Base-by-base conservation (phyloP, 2,888 invertebrate species). In the Eupithecia exiguata region DNA sequence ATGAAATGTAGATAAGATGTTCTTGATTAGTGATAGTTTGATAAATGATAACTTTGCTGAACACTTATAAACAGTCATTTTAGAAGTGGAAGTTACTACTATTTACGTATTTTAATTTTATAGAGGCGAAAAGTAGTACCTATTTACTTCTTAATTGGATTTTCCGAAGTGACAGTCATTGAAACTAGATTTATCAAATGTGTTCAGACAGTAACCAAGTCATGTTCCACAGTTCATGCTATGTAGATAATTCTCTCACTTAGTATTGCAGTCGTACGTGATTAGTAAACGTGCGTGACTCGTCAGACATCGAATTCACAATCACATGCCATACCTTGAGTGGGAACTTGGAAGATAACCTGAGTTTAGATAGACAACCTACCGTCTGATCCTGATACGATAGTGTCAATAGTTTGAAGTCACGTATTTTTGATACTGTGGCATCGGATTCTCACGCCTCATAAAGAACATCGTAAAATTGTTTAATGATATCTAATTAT, bases 221-320 rank as follows among this genome's bases (percentile, higher is more conserved):
- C 67, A 46, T 30, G 67, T 7, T 16, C 30, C 2, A 6, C 14
- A 62, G 35, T 62, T 62, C 62, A 21, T 65, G 65, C 35, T 25
- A 5, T 21, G 40, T 66, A 66, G 66, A 66, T 40, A 40, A 66
- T 14, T 7, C 21, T 14, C 25, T 53, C 63, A 72, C 66, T 72
- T 72, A 65, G 72, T 65, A 69, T 68, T 68, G 62, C 72, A 72
- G 69, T 69, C 69, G 38, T 35, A 65, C 53, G 69, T 58, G 40
- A 69, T 69, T 49, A 65, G 63, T 68, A 25, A 38, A 62, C 62
- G 68, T 49, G 68, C 46, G 21, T 68, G 46, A 66, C 53, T 53
- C n/a, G 61, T 71, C 21, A 43, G 35, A 61, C 38, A 61, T 40
- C 65, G 2, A n/a, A 18, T 30, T 30, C 65, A 65, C 65, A 38